Base-by-base conservation (phyloP, 2,113 vertebrate genomes). In the Dasyurus viverrinus region DNA sequence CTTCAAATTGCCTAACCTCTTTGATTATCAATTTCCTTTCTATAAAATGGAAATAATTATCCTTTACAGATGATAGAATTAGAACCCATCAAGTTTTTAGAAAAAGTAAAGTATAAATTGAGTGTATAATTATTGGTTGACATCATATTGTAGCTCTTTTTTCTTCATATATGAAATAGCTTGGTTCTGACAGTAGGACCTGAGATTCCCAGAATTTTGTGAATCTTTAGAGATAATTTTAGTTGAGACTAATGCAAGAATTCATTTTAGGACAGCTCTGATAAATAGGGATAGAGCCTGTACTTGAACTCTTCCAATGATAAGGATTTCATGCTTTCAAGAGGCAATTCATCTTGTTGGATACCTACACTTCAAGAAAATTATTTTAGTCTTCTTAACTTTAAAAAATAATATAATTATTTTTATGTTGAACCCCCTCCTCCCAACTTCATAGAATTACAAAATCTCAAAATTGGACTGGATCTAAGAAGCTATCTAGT, bases 21-120 rank as follows among this genome's bases (percentile, higher is more conserved):
- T 42, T 42, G n/a, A 90, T 19, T 93, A 54, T 96, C 93, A 91
- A 46, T 93, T 94, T 93, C 36, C 68, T 91, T 89, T 54, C 46
- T 95, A 3, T 93, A 92, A 96, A 93, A 57, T 93, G 46, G 22
- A 8, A 23, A 90, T 94, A 26, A 93, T 55, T 48, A 93, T 92
- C 93, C 48, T 47, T 93, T 23, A 91, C 57, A 94, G 24, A 91
- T 27, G 92, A 92, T 54, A 48, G 92, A 94, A 68, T 68, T 91
- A 46, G 0, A 8, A 84, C n/a, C 60, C 84, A 26, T 30, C 27
- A 50, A 24, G 89, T 53, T 27, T 89, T 89, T 76, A n/a, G 60
- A 76, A 76, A 76, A 76, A 76, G 16, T 6, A n/a, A 42, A 42
- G 14, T 42, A 42, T 19, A 42, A 42, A 84, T 84, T 42, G 68